Percentiles rank a stretch among this genome's conserved stretches.
phyloP scores from a whole-genome alignment of 1,140 invertebrate species.

The Acyrthosiphon pisum region DNA sequence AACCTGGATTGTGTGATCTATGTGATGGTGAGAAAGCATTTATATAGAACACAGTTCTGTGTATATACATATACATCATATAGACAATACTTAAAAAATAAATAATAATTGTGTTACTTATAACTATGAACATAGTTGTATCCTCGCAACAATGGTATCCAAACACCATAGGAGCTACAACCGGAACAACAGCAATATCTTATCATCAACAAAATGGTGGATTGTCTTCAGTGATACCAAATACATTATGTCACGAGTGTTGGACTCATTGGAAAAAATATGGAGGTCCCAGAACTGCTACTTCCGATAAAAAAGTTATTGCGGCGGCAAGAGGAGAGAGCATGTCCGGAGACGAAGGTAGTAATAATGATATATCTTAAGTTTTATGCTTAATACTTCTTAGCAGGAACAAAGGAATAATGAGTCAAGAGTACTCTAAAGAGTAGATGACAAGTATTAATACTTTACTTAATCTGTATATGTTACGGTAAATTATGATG shows the following conservation, averaged over 20 bases:
- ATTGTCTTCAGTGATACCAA: constrained; percentile 72
- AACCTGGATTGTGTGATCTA: constrained; percentile 17
- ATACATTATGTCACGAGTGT: constrained; percentile 82
- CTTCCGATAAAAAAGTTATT: constrained; percentile 34
- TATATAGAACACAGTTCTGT: not conserved
- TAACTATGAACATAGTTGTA: constrained; percentile 60
- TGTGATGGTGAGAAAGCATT: constrained; percentile 25
- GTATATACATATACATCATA: not conserved
- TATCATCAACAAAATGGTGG: constrained; percentile 43
- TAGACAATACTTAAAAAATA: not conserved
- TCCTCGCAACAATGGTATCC: constrained; percentile 92
- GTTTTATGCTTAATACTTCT: not conserved
- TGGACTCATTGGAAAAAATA: constrained; percentile 99
- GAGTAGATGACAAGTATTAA: not conserved
- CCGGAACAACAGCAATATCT: constrained; percentile 11
- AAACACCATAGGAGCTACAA: not conserved
- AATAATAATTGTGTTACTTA: not conserved
- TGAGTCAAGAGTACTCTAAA: not conserved
- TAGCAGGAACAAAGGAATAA: not conserved
- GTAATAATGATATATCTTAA: not conserved
- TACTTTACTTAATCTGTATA: not conserved
- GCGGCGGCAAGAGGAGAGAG: not conserved
- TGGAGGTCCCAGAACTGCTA: constrained; percentile 84
- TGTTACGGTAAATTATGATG: not conserved
- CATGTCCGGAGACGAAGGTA: constrained; percentile 48